Evolutionary conservation across 2,113 vertebrate genomes (phyloP).

Genomic region (Vombatus ursinus): DNA sequence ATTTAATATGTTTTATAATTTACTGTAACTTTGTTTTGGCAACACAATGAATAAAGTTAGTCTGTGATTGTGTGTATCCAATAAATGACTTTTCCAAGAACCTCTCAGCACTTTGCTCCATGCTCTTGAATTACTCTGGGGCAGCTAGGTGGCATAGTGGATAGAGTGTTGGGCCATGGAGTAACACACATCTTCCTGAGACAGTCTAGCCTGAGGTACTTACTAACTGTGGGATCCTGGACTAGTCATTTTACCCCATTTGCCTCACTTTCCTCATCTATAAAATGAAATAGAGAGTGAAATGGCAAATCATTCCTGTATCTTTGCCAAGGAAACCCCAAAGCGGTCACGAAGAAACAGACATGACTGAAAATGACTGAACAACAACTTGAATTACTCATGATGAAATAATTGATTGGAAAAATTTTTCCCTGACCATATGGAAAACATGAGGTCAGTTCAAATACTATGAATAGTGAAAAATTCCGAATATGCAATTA

Average conservation of each 20-base stretch:
- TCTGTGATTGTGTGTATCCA: neutral
- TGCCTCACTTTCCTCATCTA: neutral
- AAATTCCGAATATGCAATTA: constrained; percentile 31
- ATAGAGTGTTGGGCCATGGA: neutral
- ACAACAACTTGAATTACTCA: neutral
- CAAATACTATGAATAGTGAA: constrained; percentile 24
- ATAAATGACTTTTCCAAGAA: constrained; percentile 16
- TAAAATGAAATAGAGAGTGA: neutral
- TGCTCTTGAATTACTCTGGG: constrained; percentile 16
- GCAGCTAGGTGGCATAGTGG: neutral
- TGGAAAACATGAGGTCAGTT: constrained; percentile 15
- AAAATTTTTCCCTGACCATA: neutral
- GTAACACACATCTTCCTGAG: neutral
- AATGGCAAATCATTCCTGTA: neutral
- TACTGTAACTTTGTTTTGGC: constrained; percentile 48
- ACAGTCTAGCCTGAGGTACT: neutral
- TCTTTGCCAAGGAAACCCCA: neutral
- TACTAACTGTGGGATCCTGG: neutral
- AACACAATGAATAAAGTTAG: constrained; percentile 17
- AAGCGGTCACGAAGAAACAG: neutral
- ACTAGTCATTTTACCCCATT: neutral
- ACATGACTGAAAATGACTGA: neutral
- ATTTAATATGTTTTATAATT: constrained; percentile 44
- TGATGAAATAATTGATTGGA: neutral
- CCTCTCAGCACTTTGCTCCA: neutral